Conservation (phyloP, 1,140 invertebrate genomes). For the Pogonus chalceus region DNA sequence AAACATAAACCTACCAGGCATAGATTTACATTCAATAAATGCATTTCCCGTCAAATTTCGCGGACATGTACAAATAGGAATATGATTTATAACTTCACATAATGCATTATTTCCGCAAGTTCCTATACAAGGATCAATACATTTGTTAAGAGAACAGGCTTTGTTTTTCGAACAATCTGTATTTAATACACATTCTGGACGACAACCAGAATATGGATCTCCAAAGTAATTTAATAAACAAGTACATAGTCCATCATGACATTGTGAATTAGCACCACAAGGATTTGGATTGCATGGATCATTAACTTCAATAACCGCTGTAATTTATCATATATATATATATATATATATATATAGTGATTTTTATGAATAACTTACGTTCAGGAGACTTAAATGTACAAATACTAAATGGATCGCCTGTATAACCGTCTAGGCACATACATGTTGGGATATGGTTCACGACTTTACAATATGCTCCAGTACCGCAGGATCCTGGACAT, state of each 20-base stretch:
- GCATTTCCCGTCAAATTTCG: slow-evolving; percentile 46
- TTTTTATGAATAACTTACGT: slow-evolving; percentile 29
- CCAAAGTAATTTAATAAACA: slow-evolving; percentile 41
- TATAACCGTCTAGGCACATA: slow-evolving; percentile 52
- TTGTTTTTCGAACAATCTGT: slow-evolving; percentile 47
- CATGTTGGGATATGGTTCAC: slow-evolving; percentile 54
- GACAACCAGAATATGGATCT: slow-evolving; percentile 43
- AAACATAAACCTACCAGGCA: slow-evolving; percentile 38
- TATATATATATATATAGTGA: neutral
- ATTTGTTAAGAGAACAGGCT: slow-evolving; percentile 49
- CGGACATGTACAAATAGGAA: slow-evolving; percentile 49
- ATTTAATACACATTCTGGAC: slow-evolving; percentile 49
- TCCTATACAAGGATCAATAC: slow-evolving; percentile 49
- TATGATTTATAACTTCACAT: slow-evolving; percentile 51
- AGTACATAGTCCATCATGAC: slow-evolving; percentile 36
- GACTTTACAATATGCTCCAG: slow-evolving; percentile 47
- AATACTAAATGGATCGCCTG: slow-evolving; percentile 57
- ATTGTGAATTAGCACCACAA: slow-evolving; percentile 38
- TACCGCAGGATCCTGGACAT: slow-evolving; percentile 57
- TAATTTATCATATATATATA: slow-evolving; percentile 17
- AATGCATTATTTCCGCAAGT: slow-evolving; percentile 49
- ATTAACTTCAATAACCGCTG: neutral
- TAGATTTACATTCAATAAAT: slow-evolving; percentile 37
- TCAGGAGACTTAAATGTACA: slow-evolving; percentile 40
- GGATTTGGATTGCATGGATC: slow-evolving; percentile 40